Conservation (phyloP, 2,888 invertebrate genomes). For the Pollenia labialis region DNA sequence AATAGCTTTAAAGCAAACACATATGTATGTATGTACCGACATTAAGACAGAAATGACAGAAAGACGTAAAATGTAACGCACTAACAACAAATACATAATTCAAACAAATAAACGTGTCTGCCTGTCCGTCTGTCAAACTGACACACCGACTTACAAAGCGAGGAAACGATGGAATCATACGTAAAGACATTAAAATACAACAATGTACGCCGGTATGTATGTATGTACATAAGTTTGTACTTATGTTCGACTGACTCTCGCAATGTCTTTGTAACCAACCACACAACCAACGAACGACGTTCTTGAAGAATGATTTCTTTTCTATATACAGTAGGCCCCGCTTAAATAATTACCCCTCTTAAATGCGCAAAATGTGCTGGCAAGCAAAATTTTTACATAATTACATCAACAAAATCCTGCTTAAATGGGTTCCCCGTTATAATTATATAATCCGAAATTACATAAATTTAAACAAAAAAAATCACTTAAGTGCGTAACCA, state of each 20-base stretch:
- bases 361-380: too few species aligned
- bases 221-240: not conserved
- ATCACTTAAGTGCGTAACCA: too few species aligned
- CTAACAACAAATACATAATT: conserved; percentile 25
- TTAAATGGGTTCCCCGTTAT: too few species aligned
- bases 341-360: too few species aligned
- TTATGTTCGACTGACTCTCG: not conserved
- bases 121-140: conserved; percentile 33
- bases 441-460: too few species aligned
- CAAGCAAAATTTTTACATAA: too few species aligned
- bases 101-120: conserved; percentile 10
- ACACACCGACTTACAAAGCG: conserved; percentile 33
- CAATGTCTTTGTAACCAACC: conserved; percentile 37
- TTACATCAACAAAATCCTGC: too few species aligned
- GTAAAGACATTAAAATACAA: conserved; percentile 30
- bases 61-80: conserved; percentile 49
- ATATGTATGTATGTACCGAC: too few species aligned
- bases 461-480: too few species aligned
- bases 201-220: conserved; percentile 11
- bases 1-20: conserved; percentile 33
- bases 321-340: too few species aligned
- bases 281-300: conserved; percentile 23
- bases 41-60: conserved; percentile 24
- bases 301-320: conserved; percentile 38
- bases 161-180: conserved; percentile 32